phyloP scores from a whole-genome alignment of 2,113 vertebrate species.

The Hiodon tergisus region DNA sequence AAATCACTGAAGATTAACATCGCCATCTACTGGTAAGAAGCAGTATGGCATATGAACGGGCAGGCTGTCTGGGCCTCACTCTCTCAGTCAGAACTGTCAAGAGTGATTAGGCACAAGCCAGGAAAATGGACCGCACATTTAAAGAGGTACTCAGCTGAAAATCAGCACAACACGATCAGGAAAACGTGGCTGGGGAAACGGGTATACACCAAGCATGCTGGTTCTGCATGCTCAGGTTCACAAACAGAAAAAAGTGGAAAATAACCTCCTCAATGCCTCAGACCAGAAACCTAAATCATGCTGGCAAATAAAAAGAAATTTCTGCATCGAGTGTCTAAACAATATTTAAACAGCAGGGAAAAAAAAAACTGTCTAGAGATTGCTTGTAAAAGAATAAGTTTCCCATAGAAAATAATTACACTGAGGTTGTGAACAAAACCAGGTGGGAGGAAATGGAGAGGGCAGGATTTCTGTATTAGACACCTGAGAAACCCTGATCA shows the following conservation, averaged over 20 bases:
- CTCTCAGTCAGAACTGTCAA: constrained; percentile 60
- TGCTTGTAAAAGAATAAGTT: too few relatives aligned
- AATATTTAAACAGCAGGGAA: neutral
- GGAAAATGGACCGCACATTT: constrained; percentile 58
- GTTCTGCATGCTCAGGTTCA: constrained; percentile 46
- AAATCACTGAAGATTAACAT: constrained; percentile 62
- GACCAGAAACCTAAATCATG: neutral
- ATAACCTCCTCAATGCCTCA: too few relatives aligned
- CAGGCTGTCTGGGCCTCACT: constrained; percentile 40
- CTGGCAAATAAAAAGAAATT: neutral
- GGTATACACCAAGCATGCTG: constrained; percentile 7
- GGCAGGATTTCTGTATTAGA: neutral
- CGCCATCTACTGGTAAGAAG: constrained; percentile 67
- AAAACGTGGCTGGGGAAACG: neutral
- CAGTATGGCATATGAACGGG: constrained; percentile 17
- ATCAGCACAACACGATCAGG: constrained; percentile 45
- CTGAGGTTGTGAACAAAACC: neutral
- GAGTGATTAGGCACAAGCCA: constrained; percentile 58
- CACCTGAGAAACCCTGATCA: constrained; percentile 15
- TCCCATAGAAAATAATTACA: neutral
- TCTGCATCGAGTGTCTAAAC: neutral
- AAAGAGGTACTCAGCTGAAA: constrained; percentile 49
- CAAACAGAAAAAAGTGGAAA: constrained; percentile 42
- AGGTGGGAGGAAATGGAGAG: neutral
- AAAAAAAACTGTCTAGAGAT: too few relatives aligned